Percentiles rank a stretch among this genome's conserved stretches.
phyloP scores from a whole-genome alignment of 2,113 vertebrate species.

The Lota lota region DNA sequence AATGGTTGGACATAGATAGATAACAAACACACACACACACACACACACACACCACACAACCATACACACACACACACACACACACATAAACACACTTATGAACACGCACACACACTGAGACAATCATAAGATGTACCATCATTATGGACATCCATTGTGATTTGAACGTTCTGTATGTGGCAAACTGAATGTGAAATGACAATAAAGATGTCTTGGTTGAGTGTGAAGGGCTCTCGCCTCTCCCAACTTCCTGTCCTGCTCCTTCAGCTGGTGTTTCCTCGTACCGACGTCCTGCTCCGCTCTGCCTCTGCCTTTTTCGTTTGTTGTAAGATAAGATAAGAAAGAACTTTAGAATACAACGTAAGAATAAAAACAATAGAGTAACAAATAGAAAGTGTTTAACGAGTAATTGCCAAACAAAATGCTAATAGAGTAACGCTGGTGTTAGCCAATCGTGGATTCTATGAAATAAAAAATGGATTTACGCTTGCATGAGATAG shows the following conservation, averaged over 20 bases:
- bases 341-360: too few species aligned
- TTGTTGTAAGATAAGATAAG: too few species aligned
- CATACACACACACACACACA: constrained; percentile 11
- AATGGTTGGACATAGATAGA: background rate
- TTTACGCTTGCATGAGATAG: too few species aligned
- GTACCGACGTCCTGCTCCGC: too few species aligned
- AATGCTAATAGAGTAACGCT: too few species aligned
- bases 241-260: background rate
- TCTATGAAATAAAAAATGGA: too few species aligned
- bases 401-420: too few species aligned
- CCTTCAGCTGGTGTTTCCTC: background rate
- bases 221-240: background rate
- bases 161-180: constrained; percentile 25
- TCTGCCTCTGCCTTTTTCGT: too few species aligned
- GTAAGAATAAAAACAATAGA: too few species aligned
- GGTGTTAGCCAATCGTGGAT: too few species aligned
- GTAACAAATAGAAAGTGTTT: too few species aligned
- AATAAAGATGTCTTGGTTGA: constrained; percentile 45
- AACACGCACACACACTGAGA: background rate
- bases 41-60: constrained; percentile 13
- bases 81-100: background rate
- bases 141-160: constrained; percentile 28
- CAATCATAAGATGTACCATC: background rate
- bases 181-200: constrained; percentile 47
- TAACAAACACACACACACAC: constrained; percentile 11